Evolutionary conservation across 2,113 vertebrate species (phyloP).

Genomic region (Columbina picui): DNA sequence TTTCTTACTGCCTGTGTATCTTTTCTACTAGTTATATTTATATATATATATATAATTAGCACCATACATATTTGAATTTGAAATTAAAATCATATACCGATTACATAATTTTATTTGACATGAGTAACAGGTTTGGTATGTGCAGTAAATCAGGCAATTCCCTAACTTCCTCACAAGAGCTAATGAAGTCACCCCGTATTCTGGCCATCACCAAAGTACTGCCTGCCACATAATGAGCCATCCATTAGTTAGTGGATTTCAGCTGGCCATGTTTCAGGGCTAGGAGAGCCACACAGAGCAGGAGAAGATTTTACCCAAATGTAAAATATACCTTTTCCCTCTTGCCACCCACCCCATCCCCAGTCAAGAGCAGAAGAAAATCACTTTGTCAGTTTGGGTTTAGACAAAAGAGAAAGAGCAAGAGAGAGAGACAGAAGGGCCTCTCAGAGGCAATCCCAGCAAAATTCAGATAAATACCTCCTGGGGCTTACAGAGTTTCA

Average conservation of each 20-base stretch:
- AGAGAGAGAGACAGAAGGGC: background rate
- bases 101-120: background rate
- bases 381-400: background rate
- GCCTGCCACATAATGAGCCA: background rate
- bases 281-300: background rate
- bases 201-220: background rate
- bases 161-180: background rate
- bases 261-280: background rate
- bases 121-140: background rate
- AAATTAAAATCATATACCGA: background rate
- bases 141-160: background rate
- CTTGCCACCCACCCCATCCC: fast-evolving
- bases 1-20: background rate
- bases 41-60: background rate
- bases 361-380: background rate
- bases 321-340: background rate
- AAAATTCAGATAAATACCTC: background rate
- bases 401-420: background rate
- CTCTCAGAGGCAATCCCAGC: background rate
- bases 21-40: background rate
- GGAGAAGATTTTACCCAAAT: background rate
- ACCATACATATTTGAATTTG: background rate
- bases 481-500: background rate
- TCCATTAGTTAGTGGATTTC: background rate
- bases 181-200: background rate